These are phyloP conservation scores for Dinomys branickii DNA, from an alignment of 2,113 vertebrate genomes.

Conservation along the genomic window DNA sequence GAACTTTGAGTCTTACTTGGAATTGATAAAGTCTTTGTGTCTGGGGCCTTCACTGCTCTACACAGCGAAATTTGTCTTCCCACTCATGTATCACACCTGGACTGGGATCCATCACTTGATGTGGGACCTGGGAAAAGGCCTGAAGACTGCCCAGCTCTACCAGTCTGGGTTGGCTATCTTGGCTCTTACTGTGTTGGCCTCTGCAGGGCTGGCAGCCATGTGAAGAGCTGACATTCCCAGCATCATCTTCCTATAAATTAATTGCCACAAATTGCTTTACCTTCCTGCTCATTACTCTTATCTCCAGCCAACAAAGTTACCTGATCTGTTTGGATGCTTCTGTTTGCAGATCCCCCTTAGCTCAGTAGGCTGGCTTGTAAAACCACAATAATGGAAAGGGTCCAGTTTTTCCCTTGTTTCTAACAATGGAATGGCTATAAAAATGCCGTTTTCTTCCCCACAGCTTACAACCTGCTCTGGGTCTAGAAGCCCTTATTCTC, in stretches of 20 bases:
- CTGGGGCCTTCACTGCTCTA: constrained; percentile 89
- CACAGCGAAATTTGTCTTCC: constrained; percentile 92
- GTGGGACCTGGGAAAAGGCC: constrained; percentile 94
- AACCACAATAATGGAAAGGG: background rate
- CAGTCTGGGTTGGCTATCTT: constrained; percentile 91
- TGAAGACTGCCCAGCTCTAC: constrained; percentile 91
- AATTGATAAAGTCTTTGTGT: constrained; percentile 89
- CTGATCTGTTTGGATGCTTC: background rate
- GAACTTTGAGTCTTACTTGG: constrained; percentile 91
- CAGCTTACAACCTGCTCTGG: background rate
- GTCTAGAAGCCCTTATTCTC: background rate
- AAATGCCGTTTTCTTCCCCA: constrained; percentile 39
- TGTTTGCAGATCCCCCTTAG: background rate
- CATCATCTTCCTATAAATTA: background rate
- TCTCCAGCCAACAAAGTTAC: background rate
- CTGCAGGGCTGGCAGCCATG: constrained; percentile 85
- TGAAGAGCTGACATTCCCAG: constrained; percentile 71
- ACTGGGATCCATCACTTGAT: constrained; percentile 94
- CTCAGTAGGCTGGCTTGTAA: background rate
- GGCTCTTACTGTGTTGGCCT: constrained; percentile 88
- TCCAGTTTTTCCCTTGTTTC: background rate
- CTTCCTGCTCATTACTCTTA: background rate
- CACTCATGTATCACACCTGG: constrained; percentile 90
- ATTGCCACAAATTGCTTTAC: background rate
- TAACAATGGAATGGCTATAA: background rate